Base-by-base conservation (phyloP, 2,888 invertebrate genomes). In the Chironomus riparius region DNA sequence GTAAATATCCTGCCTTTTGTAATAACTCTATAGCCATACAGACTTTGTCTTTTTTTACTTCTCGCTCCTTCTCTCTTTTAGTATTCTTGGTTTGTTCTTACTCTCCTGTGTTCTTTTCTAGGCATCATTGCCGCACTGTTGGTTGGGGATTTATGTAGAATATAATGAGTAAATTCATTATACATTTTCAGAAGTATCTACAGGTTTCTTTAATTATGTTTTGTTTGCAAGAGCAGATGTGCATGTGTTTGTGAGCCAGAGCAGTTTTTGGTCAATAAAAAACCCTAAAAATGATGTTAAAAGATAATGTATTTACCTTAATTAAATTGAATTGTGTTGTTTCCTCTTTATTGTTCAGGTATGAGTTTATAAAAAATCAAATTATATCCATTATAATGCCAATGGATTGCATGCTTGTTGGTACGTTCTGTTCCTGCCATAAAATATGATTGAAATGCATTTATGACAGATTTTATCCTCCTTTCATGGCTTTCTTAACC, bases 1-100 rank as follows among this genome's bases (percentile, higher is more conserved):
- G 61, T 74, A 74, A 74, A 74, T 74, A 74, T 74, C 74, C 74
- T 74, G 74, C 74, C 68, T 48, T 72, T 74, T 74, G 74, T 74
- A 38, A n/a, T 21, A 70, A 38, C 38, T 38, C 38, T 38, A 38
- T 38, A 10, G 38, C 38, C 38, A 38, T 38, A 38, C 10, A 38
- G 38, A 38, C 38, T 38, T 38, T 38, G 38, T 38, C 38, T 38
- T 38, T 12, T 48, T 5, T 15, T 56, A 15, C 15, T 50, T 50
- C 5, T 15, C 15, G 7, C 50, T n/a, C 18, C 6, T 3, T 7
- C 62, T 56, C 56, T 65, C 65, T 65, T 7, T 13, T 10, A 24
- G 13, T 10, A 2, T 38, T 38, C 38, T 38, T 38, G 38, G 38
- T 38, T 38, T 38, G 18, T 24, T 65, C 22, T 65, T 24, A 24